Evolutionary conservation across 2,888 invertebrate species (phyloP).

Genomic region (Coelogynopora nodosa): DNA sequence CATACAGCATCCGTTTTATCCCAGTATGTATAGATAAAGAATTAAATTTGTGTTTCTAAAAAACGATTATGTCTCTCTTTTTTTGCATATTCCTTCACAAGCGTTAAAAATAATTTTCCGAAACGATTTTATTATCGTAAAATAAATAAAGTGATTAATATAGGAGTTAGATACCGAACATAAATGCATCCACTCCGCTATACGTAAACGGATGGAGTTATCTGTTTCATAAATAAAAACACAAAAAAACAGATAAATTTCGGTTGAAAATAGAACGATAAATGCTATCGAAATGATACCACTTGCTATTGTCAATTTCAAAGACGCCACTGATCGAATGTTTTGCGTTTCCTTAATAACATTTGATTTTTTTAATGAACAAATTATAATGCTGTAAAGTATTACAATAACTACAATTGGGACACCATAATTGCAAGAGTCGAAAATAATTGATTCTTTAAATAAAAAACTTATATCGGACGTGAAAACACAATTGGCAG

Average conservation of each 20-base stretch:
- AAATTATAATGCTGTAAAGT: background rate
- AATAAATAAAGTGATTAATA: no score
- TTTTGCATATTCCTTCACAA: no score
- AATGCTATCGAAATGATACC: background rate
- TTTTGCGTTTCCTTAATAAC: background rate
- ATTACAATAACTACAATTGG: background rate
- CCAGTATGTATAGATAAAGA: no score
- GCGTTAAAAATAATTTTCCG: no score
- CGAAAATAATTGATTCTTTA: background rate
- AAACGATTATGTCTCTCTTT: no score
- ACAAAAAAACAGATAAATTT: background rate
- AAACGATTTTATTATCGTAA: no score
- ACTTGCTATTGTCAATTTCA: background rate
- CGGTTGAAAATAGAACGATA: background rate
- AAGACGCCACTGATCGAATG: background rate
- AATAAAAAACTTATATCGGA: background rate
- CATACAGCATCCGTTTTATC: no score
- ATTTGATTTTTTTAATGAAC: background rate
- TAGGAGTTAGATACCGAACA: no score
- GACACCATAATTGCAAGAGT: background rate
- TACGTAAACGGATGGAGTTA: no score
- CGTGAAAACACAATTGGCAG: background rate
- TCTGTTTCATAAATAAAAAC: no score
- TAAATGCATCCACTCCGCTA: no score
- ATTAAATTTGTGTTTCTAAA: no score